Percentiles rank a stretch among this genome's conserved stretches.
Evolutionary conservation across 1,140 invertebrate species (phyloP).

Genomic region (Sinonovacula constricta): DNA sequence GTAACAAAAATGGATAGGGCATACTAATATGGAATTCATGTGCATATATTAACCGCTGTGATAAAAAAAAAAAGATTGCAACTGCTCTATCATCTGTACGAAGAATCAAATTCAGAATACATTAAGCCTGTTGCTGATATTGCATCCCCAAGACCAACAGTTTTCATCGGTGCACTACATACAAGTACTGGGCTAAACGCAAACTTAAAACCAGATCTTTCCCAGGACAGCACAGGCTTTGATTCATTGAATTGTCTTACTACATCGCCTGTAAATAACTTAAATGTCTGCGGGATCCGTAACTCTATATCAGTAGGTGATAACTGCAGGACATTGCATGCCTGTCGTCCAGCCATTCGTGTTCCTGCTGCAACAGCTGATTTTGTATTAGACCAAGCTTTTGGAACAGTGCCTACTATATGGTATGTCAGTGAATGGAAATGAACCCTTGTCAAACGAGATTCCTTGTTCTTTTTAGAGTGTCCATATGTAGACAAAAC

Average conservation of each 20-base stretch:
- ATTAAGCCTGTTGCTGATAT: conserved; percentile 80
- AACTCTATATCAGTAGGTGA: conserved; percentile 73
- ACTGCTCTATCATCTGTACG: too few species aligned
- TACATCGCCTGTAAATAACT: conserved; percentile 73
- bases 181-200: conserved; percentile 80
- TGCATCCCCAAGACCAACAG: conserved; percentile 80
- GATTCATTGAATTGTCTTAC: conserved; percentile 67
- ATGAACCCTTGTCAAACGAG: conserved; percentile 78
- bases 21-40: too few species aligned
- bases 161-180: conserved; percentile 79
- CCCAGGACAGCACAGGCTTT: conserved; percentile 77
- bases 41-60: too few species aligned
- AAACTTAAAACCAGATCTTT: conserved; percentile 76
- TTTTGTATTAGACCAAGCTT: conserved; percentile 77
- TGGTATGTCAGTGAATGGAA: conserved; percentile 81
- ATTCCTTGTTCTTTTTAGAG: conserved; percentile 67
- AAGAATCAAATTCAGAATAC: conserved; percentile 75
- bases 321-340: conserved; percentile 75
- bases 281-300: conserved; percentile 74
- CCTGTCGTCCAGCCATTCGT: conserved; percentile 77
- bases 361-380: conserved; percentile 79
- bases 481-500: conserved; percentile 76
- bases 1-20: too few species aligned
- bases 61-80: too few species aligned
- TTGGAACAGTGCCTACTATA: conserved; percentile 74